phyloP scores from a whole-genome alignment of 2,113 vertebrate species.

The Sylvilagus bachmani region DNA sequence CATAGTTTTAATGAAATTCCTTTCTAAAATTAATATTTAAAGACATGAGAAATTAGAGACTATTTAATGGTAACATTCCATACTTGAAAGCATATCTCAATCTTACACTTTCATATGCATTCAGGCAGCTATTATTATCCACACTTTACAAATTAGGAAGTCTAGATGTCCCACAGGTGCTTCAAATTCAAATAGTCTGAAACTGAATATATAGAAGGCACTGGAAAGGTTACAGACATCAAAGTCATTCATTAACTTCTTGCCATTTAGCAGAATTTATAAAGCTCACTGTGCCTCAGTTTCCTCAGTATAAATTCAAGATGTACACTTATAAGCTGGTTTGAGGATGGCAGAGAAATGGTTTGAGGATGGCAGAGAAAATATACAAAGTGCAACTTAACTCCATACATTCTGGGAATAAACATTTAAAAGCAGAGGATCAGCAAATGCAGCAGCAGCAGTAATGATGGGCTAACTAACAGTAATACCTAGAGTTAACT shows the following conservation, averaged over 20 bases:
- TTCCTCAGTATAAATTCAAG: neutral
- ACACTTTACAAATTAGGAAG: conserved; percentile 25
- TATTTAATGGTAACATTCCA: neutral
- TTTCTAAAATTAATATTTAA: conserved; percentile 45
- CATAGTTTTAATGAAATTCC: neutral
- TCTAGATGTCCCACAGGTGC: neutral
- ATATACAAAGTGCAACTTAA: neutral
- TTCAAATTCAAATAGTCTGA: conserved; percentile 24
- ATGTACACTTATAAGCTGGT: neutral
- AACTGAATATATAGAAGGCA: neutral
- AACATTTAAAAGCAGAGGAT: neutral
- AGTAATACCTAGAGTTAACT: neutral
- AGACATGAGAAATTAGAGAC: neutral
- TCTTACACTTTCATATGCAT: neutral
- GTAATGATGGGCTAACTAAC: too few species aligned
- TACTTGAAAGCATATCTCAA: neutral
- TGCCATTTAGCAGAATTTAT: neutral
- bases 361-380: neutral
- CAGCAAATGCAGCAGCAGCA: neutral
- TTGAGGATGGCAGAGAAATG: neutral
- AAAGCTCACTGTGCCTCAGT: neutral
- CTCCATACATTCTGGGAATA: neutral
- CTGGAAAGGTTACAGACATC: neutral
- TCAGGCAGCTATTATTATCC: neutral
- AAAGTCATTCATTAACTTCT: neutral